Evolutionary conservation across 1,140 invertebrate species (phyloP).

Genomic region (Drosophila nannoptera): DNA sequence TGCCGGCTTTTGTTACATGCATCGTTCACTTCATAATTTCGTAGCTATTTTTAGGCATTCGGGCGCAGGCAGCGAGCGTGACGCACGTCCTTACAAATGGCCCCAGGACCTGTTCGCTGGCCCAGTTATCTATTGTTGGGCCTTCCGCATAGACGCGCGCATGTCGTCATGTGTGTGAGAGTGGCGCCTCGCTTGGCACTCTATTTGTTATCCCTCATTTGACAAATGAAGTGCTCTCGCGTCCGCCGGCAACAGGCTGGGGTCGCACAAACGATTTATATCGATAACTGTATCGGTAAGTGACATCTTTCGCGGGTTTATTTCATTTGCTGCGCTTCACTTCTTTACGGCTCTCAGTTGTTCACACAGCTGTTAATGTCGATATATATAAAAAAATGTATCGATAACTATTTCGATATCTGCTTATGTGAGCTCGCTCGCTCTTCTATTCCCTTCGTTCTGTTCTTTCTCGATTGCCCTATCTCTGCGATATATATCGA

Average conservation of each 20-base stretch:
- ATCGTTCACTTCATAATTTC: conserved; percentile 54
- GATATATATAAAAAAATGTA: too few relatives aligned
- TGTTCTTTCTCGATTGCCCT: not conserved
- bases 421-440: not conserved
- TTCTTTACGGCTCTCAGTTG: too few relatives aligned
- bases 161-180: not conserved
- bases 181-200: not conserved
- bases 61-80: conserved; percentile 52
- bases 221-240: not conserved
- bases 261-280: too few relatives aligned
- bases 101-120: conserved; percentile 17
- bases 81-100: conserved; percentile 48
- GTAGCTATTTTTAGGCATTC: conserved; percentile 60
- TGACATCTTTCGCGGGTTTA: too few relatives aligned
- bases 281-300: too few relatives aligned
- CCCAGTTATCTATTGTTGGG: conserved; percentile 51
- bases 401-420: too few relatives aligned
- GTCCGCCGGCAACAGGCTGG: too few relatives aligned
- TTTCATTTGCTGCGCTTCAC: too few relatives aligned
- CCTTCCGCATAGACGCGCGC: not conserved
- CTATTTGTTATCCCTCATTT: conserved; percentile 4
- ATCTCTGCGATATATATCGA: too few relatives aligned
- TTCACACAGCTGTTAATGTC: too few relatives aligned
- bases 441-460: not conserved
- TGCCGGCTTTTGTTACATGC: conserved; percentile 39